Percentiles rank a stretch among this genome's conserved stretches.
Conservation (phyloP, 2,888 invertebrate genomes). For the Drosophila anomalata region DNA sequence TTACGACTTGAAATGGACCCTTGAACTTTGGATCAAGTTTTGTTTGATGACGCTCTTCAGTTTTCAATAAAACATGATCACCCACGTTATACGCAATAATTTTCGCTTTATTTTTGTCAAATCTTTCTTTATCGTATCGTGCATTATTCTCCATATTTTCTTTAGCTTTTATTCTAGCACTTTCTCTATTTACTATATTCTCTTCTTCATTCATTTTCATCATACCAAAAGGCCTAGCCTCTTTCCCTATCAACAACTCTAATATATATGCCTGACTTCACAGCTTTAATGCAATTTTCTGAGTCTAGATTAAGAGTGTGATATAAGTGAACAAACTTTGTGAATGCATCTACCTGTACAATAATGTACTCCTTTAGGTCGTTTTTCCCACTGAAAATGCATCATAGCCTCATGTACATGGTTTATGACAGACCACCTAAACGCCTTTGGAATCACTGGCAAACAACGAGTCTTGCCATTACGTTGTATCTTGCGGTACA, state of each 20-base stretch:
- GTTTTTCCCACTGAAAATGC: too few relatives aligned
- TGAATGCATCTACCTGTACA: not conserved
- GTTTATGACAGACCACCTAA: too few relatives aligned
- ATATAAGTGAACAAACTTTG: not conserved
- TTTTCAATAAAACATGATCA: too few relatives aligned
- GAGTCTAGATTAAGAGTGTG: too few relatives aligned
- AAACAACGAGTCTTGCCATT: slow-evolving; percentile 7
- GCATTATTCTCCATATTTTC: slow-evolving; percentile 28
- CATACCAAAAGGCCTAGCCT: too few relatives aligned
- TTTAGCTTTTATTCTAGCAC: slow-evolving; percentile 9
- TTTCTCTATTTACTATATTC: too few relatives aligned
- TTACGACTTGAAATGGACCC: slow-evolving; percentile 2
- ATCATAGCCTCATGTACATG: too few relatives aligned
- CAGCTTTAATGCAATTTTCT: too few relatives aligned
- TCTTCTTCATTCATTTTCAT: too few relatives aligned
- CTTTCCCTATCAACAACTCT: slow-evolving; percentile 12
- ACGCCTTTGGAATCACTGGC: too few relatives aligned
- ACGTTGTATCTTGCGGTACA: too few relatives aligned
- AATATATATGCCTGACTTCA: slow-evolving; percentile 4
- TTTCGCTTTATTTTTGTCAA: slow-evolving; percentile 26
- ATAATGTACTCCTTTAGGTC: too few relatives aligned
- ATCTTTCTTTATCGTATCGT: slow-evolving; percentile 19
- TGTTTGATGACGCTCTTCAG: slow-evolving; percentile 3
- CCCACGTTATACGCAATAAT: slow-evolving; percentile 5
- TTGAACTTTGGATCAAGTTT: slow-evolving; percentile 6